Evolutionary conservation across 2,113 vertebrate genomes (phyloP), one percentile per base, ranked within the genome.

Genomic region (Sinocyclocheilus maitianheensis): DNA sequence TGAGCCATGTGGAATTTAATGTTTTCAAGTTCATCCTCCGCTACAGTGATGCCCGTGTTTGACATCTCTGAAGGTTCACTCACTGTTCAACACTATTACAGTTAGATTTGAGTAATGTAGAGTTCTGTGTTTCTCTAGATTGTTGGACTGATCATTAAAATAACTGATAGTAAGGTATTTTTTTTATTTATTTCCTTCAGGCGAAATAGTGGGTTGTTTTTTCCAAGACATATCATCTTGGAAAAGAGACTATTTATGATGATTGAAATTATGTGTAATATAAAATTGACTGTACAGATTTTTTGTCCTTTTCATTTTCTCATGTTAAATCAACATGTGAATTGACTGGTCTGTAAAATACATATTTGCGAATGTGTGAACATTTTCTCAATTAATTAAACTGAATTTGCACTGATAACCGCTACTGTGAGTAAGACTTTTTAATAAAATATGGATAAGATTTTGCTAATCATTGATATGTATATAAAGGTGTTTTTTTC

Each of bases 161-260:
- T 55, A 72, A 75, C 26, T 83, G n/a, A n/a, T n/a, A n/a, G n/a
- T n/a, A n/a, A n/a, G n/a, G n/a, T n/a, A n/a, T n/a, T n/a, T n/a
- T 58, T 10, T 87, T 12, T n/a, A 2, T 10, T 62, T 8, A 22
- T 62, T 86, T 34, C 0, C 60, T 86, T 18, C 8, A 95, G 94
- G 89, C 2, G 90, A 94, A 92, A 95, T 62, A 93, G 89, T 46
- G 90, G 88, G 6, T 91, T 93, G 58, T 94, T 94, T 87, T 93
- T 94, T 81, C 94, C 94, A 93, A 88, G 93, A 95, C 81, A 85
- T 93, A 72, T 84, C 93, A 72, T 84, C 93, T 88, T 95, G 95
- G 95, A 95, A 95, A 91, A 91, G 93, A 86, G 92, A 94, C 84
- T 94, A 93, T 91, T 95, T 94, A 92, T 94, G 91, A 94, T 69